Conservation (phyloP, 2,113 vertebrate genomes). For the Colius striatus region DNA sequence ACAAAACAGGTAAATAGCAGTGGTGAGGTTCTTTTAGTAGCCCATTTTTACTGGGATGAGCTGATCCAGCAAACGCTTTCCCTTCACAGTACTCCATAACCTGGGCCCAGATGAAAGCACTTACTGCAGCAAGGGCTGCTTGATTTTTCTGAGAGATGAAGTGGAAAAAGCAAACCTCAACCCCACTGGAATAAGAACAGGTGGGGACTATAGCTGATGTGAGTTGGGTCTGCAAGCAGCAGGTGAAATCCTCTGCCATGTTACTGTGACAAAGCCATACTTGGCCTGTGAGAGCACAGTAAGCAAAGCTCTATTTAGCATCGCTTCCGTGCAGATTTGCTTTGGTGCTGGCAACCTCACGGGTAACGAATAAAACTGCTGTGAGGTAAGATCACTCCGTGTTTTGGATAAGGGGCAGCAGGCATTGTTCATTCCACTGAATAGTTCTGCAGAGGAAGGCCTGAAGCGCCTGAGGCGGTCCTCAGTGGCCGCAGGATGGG, state of each 20-base stretch:
- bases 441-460: not conserved
- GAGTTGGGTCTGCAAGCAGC: not conserved
- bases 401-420: accelerated
- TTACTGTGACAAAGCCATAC: not conserved
- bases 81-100: accelerated
- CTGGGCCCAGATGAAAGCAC: not conserved
- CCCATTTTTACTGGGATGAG: not conserved
- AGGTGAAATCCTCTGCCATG: accelerated
- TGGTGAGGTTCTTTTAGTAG: not conserved
- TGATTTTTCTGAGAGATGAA: not conserved
- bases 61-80: accelerated
- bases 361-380: not conserved
- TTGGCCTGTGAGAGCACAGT: not conserved
- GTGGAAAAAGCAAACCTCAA: not conserved
- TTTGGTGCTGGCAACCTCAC: not conserved
- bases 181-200: not conserved
- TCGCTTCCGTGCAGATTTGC: not conserved
- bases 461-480: not conserved
- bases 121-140: not conserved
- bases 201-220: not conserved
- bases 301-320: too few species aligned
- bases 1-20: accelerated
- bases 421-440: not conserved
- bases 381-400: not conserved
- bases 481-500: too few species aligned